phyloP scores from a whole-genome alignment of 1,140 invertebrate genomes.

The Brachionus asplanchnoidis region DNA sequence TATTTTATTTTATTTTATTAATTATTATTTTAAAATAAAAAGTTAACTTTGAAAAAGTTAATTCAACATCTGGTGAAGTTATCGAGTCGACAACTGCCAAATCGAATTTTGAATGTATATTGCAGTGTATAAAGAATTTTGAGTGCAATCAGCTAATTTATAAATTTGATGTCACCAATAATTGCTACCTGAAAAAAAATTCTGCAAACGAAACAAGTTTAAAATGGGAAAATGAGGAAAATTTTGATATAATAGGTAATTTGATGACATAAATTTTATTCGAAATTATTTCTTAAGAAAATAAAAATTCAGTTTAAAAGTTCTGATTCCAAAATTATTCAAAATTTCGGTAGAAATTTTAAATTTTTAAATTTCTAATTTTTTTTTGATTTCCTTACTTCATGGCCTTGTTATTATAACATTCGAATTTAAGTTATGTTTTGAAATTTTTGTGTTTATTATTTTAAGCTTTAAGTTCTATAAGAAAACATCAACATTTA shows the following conservation, averaged over 20 bases:
- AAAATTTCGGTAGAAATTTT: no score
- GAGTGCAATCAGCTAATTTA: not conserved
- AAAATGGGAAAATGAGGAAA: not conserved
- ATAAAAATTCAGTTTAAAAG: no score
- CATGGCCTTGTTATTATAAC: no score
- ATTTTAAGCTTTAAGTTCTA: no score
- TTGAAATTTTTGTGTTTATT: no score
- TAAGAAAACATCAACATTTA: no score
- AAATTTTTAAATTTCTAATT: no score
- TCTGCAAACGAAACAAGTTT: not conserved
- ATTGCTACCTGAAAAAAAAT: not conserved
- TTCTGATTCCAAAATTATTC: no score
- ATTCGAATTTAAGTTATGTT: no score
- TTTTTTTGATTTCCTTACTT: no score
- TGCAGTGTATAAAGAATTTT: not conserved
- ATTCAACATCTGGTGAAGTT: not conserved
- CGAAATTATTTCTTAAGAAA: no score
- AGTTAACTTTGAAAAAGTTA: not conserved
- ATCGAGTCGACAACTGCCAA: not conserved
- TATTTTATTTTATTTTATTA: not conserved
- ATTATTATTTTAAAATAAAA: not conserved
- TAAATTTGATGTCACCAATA: not conserved
- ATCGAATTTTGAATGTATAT: conserved; percentile 4
- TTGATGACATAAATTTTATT: not conserved
- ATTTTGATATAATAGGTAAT: not conserved